A percentile compares a stretch with the other conserved stretches of the same genome.
Evolutionary conservation across 1,140 invertebrate genomes (phyloP).

Genomic region (Onthophagus taurus): DNA sequence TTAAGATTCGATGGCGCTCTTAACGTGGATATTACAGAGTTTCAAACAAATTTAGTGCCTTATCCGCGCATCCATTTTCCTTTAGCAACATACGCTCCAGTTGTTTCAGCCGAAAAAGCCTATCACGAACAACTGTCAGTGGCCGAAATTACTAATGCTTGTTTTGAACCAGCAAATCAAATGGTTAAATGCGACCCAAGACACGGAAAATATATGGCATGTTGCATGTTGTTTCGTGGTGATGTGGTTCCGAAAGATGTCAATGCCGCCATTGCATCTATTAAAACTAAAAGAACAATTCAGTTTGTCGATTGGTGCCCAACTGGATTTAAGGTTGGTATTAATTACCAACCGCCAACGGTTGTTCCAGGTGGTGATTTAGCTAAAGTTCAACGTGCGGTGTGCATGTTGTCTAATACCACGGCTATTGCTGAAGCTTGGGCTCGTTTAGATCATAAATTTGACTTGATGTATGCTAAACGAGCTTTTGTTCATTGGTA

Average conservation of each 20-base stretch:
- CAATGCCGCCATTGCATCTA: conserved; percentile 80
- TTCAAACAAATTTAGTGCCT: conserved; percentile 79
- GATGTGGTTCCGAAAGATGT: conserved; percentile 72
- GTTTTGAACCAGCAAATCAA: conserved; percentile 74
- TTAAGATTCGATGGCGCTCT: conserved; percentile 79
- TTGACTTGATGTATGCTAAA: conserved; percentile 76
- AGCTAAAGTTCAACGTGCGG: conserved; percentile 74
- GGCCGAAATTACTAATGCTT: conserved; percentile 70
- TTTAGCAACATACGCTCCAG: conserved; percentile 66
- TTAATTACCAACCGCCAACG: conserved; percentile 77
- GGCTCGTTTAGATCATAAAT: conserved; percentile 72
- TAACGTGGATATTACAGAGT: conserved; percentile 84
- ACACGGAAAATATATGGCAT: conserved; percentile 78
- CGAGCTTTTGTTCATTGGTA: conserved; percentile 81
- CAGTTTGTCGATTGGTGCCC: conserved; percentile 79
- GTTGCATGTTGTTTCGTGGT: conserved; percentile 70
- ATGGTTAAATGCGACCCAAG: conserved; percentile 81
- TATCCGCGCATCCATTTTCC: conserved; percentile 76
- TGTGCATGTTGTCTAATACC: conserved; percentile 81
- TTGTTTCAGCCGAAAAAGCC: conserved; percentile 72
- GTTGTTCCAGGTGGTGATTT: conserved; percentile 72
- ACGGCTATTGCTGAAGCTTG: conserved; percentile 82
- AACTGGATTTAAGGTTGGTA: conserved; percentile 66
- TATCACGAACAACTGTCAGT: conserved; percentile 72
- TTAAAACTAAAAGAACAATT: conserved; percentile 77